Evolutionary conservation across 1,140 invertebrate genomes (phyloP), one percentile per base, ranked within the genome.

Genomic region (Phymorhynchus buccinoides): DNA sequence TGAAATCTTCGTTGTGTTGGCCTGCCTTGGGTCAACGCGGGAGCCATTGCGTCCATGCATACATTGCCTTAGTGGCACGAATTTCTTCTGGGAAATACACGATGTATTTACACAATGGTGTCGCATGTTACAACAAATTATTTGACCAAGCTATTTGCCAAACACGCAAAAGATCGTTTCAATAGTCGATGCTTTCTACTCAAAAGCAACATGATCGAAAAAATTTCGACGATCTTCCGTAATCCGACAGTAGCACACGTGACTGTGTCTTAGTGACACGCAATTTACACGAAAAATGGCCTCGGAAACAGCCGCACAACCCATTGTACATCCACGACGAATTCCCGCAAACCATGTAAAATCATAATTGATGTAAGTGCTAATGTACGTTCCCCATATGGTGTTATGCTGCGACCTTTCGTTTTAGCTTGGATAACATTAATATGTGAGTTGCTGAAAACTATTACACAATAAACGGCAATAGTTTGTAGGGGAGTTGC

Each of bases 11-110:
- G 89, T 84, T 91, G 89, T 66, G 88, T 88, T 71, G 89, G 88
- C 85, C n/a, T n/a, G n/a, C 90, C 89, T 86, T 92, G 91, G 83
- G 91, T 92, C 66, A 92, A 88, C 75, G 91, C 91, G 73, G 91
- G 91, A 86, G 91, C 91, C 91, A 92, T 92, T 83, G 90, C 89
- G 86, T 89, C 90, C 87, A 91, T 89, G 87, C 91, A 91, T n/a
- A 86, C 91, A 92, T 91, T 91, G 87, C 91, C 91, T 91, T 87
- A 91, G 86, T 77, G 91, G 88, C 85, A 91, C 87, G 77, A 91
- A 90, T 52, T 80, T 85, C 52, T 87, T 90, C 91, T n/a, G n/a
- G 91, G 91, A 87, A 84, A 91, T 35, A 37, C 56, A 66, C 30
- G 27, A 85, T n/a, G n/a, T n/a, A n/a, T 12, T 68, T 68, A 62